These are phyloP conservation scores for Heterodera schachtii DNA, from an alignment of 1,140 invertebrate genomes.

Conservation along the genomic window DNA sequence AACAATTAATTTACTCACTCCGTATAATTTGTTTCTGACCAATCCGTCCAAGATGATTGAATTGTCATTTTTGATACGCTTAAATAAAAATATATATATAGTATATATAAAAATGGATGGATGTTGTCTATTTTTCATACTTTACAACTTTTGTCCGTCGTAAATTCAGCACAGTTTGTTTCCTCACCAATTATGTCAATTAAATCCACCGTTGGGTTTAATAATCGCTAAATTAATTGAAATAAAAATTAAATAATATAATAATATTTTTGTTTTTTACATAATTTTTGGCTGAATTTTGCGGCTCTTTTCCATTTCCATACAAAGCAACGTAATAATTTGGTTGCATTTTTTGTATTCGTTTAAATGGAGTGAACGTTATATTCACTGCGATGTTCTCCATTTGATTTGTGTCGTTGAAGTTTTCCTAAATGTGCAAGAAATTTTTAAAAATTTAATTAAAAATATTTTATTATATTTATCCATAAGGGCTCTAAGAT, in stretches of 20 bases:
- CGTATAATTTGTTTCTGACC: slow-evolving; percentile 13
- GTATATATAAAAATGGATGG: slow-evolving; percentile 8
- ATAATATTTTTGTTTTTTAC: slow-evolving; percentile 24
- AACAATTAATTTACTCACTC: not conserved
- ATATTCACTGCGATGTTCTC: slow-evolving; percentile 54
- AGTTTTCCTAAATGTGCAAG: slow-evolving; percentile 18
- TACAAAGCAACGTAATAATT: slow-evolving; percentile 61
- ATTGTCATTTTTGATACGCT: slow-evolving; percentile 22
- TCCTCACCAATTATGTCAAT: slow-evolving; percentile 49
- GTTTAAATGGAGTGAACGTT: slow-evolving; percentile 48
- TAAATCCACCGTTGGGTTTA: slow-evolving; percentile 49
- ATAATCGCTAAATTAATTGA: not conserved
- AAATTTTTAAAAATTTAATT: not conserved
- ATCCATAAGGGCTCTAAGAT: no score
- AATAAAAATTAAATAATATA: slow-evolving; percentile 17
- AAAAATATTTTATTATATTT: no score
- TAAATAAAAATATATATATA: not conserved
- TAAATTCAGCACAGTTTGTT: slow-evolving; percentile 50
- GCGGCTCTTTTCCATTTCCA: slow-evolving; percentile 50
- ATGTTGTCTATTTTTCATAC: slow-evolving; percentile 32
- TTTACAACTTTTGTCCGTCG: slow-evolving; percentile 43
- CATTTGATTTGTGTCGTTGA: slow-evolving; percentile 32
- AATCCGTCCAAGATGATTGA: slow-evolving; percentile 24
- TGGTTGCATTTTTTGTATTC: slow-evolving; percentile 37
- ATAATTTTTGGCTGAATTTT: slow-evolving; percentile 14